Evolutionary conservation across 2,797 vertebrate species (phyloP).

Genomic region (Falco novaeseelandiae): DNA sequence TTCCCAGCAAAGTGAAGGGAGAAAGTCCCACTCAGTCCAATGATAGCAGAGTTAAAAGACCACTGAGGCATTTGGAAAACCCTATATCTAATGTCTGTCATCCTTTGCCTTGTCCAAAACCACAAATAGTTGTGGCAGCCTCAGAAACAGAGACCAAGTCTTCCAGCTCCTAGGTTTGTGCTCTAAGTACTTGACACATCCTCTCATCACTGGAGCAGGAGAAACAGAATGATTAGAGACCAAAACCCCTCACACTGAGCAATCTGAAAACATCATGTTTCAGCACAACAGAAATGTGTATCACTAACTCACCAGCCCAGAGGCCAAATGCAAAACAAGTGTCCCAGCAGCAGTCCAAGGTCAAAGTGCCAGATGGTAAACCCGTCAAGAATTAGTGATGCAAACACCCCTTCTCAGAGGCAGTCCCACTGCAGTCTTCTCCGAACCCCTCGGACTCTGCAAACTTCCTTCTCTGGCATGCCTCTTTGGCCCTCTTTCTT

Average conservation of each 20-base stretch:
- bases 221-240: conserved; percentile 1
- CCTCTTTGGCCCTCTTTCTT: conserved; percentile 20
- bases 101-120: background rate
- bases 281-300: background rate
- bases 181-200: background rate
- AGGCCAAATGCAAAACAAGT: background rate
- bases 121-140: background rate
- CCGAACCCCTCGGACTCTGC: background rate
- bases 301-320: conserved; percentile 21
- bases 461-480: conserved; percentile 40
- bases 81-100: background rate
- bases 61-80: background rate
- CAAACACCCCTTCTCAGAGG: background rate
- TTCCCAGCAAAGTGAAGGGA: background rate
- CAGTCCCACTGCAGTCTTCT: conserved; percentile 24
- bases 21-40: background rate
- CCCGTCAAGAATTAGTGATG: background rate
- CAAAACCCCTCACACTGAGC: background rate
- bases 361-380: background rate
- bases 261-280: conserved; percentile 1
- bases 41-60: background rate
- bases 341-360: background rate
- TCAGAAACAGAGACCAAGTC: background rate
- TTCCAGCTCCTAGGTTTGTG: background rate
- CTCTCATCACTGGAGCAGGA: conserved; percentile 4